A percentile compares a stretch with the other conserved stretches of the same genome.
These are phyloP conservation scores for Zonotrichia albicollis DNA, from an alignment of 2,797 vertebrate genomes.

Conservation along the genomic window DNA sequence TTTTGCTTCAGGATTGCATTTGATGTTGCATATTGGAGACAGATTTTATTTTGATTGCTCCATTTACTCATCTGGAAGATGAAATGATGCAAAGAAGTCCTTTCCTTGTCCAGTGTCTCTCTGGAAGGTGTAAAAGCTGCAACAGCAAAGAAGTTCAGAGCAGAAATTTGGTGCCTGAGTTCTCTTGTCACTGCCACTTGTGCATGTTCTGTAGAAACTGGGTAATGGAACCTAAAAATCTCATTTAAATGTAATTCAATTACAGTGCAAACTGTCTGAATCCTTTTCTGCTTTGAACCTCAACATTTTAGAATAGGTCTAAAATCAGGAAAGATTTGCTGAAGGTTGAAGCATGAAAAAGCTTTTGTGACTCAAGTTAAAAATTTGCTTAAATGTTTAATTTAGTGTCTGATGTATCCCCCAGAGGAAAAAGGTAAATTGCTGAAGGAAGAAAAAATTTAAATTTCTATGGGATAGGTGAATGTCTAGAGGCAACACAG, in stretches of 20 bases:
- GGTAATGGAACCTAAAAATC: neutral
- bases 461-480: neutral
- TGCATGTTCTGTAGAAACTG: neutral
- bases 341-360: neutral
- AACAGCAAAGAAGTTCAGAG: neutral
- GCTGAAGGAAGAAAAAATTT: neutral
- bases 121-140: neutral
- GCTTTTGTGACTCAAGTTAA: neutral
- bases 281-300: neutral
- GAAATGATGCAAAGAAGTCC: neutral
- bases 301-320: neutral
- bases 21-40: neutral
- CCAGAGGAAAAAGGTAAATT: neutral
- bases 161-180: neutral
- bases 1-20: neutral
- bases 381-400: neutral
- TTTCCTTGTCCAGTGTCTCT: neutral
- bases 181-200: neutral
- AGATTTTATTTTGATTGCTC: neutral
- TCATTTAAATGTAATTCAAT: constrained; percentile 1
- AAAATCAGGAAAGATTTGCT: neutral
- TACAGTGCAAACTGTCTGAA: neutral
- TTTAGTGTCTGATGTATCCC: neutral
- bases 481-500: neutral
- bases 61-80: neutral